Base-by-base conservation (phyloP, 2,797 vertebrate species). In the Podargus strigoides region DNA sequence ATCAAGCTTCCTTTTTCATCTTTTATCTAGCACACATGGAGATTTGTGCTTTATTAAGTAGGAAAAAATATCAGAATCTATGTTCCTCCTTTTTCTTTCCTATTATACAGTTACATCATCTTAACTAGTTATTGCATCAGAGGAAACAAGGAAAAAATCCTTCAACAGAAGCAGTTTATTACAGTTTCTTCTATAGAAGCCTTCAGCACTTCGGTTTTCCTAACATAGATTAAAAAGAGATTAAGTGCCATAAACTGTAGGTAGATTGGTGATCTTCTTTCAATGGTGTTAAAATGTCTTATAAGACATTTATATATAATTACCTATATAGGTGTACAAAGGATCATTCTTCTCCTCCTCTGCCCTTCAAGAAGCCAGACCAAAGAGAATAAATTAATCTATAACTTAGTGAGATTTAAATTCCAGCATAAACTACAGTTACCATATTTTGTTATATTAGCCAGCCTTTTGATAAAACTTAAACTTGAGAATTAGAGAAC, bases 331-430 rank as follows among this genome's bases (percentile, higher is more conserved):
- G 15, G 44, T 14, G 72, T 70, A 96, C 52, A 85, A 75, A 90
- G 53, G 56, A 68, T 82, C 66, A 94, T 79, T 95, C 72, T 90
- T 94, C 46, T 78, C 49, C 47, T 73, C 74, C 55, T 77, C 37
- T 79, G 49, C 76, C 68, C 85, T 79, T 96, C 80, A 96, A 90
- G 69, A 86, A 90, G 64, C 30, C 37, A 75, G 91, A 81, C 58
- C 78, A 90, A 74, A 91, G 10, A 59, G 14, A 69, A 30, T 20
- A 89, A 88, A 62, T 44, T 93, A 94, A 89, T 69, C 70, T 87
- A 50, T 73, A 88, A 81, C 14, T 91, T 69, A 82, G 6, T 32
- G 68, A 76, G 49, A 70, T 58, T 86, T 50, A 87, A 86, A 90
- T 85, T 82, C 64, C 62, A 77, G 44, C 34, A 59, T 73, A 24